A percentile compares a stretch with the other conserved stretches of the same genome.
phyloP scores from a whole-genome alignment of 2,888 invertebrate species.

The Rhorus exstirpatorius region DNA sequence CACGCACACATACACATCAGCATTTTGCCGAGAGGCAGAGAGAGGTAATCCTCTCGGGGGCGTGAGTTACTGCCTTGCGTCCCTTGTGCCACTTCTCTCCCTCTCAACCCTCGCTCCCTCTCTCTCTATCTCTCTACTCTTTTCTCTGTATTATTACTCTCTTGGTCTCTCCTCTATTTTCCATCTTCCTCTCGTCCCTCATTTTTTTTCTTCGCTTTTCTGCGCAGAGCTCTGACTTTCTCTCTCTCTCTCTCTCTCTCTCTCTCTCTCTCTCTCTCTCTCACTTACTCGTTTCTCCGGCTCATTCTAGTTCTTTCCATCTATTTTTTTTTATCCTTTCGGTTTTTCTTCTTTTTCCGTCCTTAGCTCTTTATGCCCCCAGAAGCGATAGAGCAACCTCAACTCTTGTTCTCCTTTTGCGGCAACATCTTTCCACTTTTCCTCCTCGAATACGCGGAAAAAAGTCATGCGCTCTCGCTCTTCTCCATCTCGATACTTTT shows the following conservation, averaged over 20 bases:
- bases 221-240: constrained; percentile 25
- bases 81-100: constrained; percentile 75
- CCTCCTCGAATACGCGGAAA: constrained; percentile 36
- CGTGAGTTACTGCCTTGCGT: constrained; percentile 83
- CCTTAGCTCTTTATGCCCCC: constrained; percentile 67
- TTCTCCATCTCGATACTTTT: constrained; percentile 49
- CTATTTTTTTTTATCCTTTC: constrained; percentile 45
- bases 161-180: constrained; percentile 63
- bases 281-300: constrained; percentile 62
- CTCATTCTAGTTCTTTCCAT: constrained; percentile 62
- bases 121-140: constrained; percentile 61
- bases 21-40: constrained; percentile 81
- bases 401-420: constrained; percentile 26
- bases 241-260: constrained; percentile 52
- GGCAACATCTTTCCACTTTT: constrained; percentile 36
- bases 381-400: constrained; percentile 8
- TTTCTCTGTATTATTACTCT: constrained; percentile 61
- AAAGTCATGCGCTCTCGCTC: constrained; percentile 51
- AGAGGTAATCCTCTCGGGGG: constrained; percentile 86
- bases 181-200: constrained; percentile 61
- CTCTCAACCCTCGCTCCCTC: constrained; percentile 69
- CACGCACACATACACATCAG: constrained; percentile 80
- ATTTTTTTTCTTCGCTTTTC: constrained; percentile 38
- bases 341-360: constrained; percentile 68
- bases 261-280: constrained; percentile 60